A percentile compares a stretch with the other conserved stretches of the same genome.
Evolutionary conservation across 2,888 invertebrate species (phyloP).

Genomic region (Drosophila kuntzei): DNA sequence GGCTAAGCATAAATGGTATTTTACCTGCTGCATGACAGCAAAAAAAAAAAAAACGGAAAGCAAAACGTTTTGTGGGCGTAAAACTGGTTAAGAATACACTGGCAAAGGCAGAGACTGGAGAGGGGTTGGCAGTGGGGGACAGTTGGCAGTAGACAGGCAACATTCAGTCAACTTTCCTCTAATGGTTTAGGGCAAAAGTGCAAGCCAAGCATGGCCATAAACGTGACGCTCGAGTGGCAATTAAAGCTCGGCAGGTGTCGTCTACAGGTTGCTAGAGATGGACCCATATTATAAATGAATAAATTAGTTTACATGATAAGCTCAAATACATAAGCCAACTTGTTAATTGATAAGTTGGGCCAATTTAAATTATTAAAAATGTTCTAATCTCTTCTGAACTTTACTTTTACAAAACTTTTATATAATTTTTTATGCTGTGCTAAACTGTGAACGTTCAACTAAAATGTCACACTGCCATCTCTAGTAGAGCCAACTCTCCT

Average conservation of each 20-base stretch:
- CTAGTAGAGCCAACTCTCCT: slow-evolving; percentile 30
- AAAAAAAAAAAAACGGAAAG: slow-evolving; percentile 14
- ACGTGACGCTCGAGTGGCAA: slow-evolving; percentile 71
- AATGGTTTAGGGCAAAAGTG: slow-evolving; percentile 70
- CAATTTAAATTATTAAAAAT: not conserved
- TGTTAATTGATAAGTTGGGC: not conserved
- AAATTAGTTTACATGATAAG: slow-evolving; percentile 3
- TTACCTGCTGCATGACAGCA: slow-evolving; percentile 25
- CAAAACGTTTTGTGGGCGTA: not conserved
- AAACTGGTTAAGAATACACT: slow-evolving; percentile 18
- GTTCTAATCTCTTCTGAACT: not conserved
- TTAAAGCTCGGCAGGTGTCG: slow-evolving; percentile 60
- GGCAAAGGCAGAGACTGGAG: not conserved
- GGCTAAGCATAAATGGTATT: slow-evolving; percentile 53
- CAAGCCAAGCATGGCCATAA: slow-evolving; percentile 70
- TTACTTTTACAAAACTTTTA: not conserved
- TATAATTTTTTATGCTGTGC: not conserved
- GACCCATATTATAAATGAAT: slow-evolving; percentile 5
- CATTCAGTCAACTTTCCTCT: slow-evolving; percentile 48
- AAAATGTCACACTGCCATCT: slow-evolving; percentile 50
- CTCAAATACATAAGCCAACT: not conserved
- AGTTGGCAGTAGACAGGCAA: slow-evolving; percentile 15
- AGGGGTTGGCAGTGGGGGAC: not conserved
- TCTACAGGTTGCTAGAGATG: slow-evolving; percentile 39
- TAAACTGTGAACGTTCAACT: not conserved